These are phyloP conservation scores for Chironomus riparius DNA, from an alignment of 2,888 invertebrate genomes.

Conservation along the genomic window DNA sequence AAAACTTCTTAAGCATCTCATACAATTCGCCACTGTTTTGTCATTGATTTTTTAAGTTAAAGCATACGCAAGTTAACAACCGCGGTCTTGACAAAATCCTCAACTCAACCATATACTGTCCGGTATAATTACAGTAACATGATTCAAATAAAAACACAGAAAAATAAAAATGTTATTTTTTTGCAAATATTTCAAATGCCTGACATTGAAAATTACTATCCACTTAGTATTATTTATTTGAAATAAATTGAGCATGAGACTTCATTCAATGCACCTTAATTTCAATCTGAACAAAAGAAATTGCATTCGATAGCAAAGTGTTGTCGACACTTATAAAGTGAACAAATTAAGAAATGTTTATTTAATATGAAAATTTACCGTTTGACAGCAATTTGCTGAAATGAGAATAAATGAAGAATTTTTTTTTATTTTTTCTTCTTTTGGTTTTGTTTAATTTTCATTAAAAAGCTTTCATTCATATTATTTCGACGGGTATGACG, in stretches of 20 bases:
- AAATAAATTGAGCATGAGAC: background rate
- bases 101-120: too few relatives aligned
- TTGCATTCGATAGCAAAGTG: background rate
- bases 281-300: background rate
- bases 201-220: background rate
- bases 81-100: too few relatives aligned
- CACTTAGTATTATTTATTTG: background rate
- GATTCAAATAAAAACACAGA: too few relatives aligned
- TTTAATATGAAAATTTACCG: background rate
- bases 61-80: too few relatives aligned
- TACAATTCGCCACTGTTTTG: too few relatives aligned
- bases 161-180: background rate
- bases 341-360: too few relatives aligned
- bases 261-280: too few relatives aligned
- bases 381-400: background rate
- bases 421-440: background rate
- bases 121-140: too few relatives aligned
- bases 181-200: background rate
- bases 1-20: too few relatives aligned
- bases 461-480: background rate
- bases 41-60: too few relatives aligned
- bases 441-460: background rate
- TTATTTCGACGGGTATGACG: too few relatives aligned
- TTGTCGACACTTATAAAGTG: background rate
- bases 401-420: background rate